Evolutionary conservation across 2,888 invertebrate genomes (phyloP).

Genomic region (Acrobasis repandana): DNA sequence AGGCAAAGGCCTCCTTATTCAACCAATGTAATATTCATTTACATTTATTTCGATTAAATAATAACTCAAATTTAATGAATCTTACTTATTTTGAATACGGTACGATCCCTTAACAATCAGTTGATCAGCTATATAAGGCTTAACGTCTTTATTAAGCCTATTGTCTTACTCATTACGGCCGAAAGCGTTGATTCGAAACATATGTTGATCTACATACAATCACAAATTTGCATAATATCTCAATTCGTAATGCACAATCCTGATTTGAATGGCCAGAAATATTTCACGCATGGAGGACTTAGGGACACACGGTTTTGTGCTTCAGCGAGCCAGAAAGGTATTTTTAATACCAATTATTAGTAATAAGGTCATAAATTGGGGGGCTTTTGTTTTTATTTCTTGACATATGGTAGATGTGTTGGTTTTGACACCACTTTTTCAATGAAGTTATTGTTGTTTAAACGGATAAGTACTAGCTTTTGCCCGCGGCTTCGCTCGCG

Average conservation of each 20-base stretch:
- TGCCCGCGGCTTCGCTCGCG: too few relatives aligned
- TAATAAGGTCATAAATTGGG: constrained; percentile 9
- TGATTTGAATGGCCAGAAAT: constrained; percentile 58
- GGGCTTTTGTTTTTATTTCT: constrained; percentile 10
- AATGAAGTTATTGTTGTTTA: too few relatives aligned
- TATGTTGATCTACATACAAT: constrained; percentile 80
- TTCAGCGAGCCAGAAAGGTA: constrained; percentile 18
- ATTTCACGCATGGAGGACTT: constrained; percentile 52
- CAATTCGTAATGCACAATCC: constrained; percentile 59
- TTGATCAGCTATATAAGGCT: constrained; percentile 58
- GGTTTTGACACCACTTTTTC: neutral
- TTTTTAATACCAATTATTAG: constrained; percentile 20
- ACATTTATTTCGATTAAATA: too few relatives aligned
- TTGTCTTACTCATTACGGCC: constrained; percentile 79
- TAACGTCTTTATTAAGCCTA: constrained; percentile 76
- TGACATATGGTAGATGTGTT: neutral
- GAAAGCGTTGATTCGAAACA: constrained; percentile 62
- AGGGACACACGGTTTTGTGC: constrained; percentile 26
- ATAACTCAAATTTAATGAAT: too few relatives aligned
- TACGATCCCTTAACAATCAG: constrained; percentile 48
- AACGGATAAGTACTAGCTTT: too few relatives aligned
- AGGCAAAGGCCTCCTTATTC: too few relatives aligned
- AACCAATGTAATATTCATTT: too few relatives aligned
- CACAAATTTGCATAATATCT: constrained; percentile 80
- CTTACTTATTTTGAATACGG: neutral